Evolutionary conservation across 30 jellyfish, hydroid and myxozoan species (phyloP).

Genomic region (Sanderia malayensis): DNA sequence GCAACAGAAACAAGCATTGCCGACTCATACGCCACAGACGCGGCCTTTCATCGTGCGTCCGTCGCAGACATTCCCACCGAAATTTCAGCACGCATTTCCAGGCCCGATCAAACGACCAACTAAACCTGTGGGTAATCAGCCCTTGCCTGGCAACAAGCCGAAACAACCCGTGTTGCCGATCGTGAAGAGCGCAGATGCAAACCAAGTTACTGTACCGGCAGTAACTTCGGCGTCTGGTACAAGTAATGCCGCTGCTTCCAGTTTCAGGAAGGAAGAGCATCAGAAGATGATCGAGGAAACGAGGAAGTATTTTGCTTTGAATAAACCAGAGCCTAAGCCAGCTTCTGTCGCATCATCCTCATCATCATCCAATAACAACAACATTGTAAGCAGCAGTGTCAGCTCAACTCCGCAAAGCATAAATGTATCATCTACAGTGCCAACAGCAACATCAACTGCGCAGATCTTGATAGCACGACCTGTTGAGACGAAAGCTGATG

Average conservation of each 20-base stretch:
- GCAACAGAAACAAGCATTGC: slow-evolving; percentile 39
- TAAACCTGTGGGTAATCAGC: slow-evolving; percentile 8
- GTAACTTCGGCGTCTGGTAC: background rate
- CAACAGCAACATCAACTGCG: background rate
- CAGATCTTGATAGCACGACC: background rate
- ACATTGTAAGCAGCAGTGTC: background rate
- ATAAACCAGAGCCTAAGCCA: slow-evolving; percentile 35
- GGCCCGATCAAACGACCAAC: slow-evolving; percentile 78
- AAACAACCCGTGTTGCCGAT: slow-evolving; percentile 59
- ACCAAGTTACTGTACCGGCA: slow-evolving; percentile 2
- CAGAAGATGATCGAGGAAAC: slow-evolving; percentile 95
- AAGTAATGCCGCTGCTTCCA: slow-evolving; percentile 14
- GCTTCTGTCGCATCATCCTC: background rate
- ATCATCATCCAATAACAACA: background rate
- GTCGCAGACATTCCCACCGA: slow-evolving; percentile 45
- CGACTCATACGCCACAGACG: slow-evolving; percentile 20
- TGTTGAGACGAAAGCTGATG: slow-evolving; percentile 17
- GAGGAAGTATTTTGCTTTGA: slow-evolving; percentile 75
- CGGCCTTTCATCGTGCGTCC: slow-evolving; percentile 52
- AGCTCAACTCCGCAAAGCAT: background rate
- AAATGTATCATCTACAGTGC: background rate
- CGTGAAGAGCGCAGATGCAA: slow-evolving; percentile 34
- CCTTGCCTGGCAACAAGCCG: slow-evolving; percentile 37
- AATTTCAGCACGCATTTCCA: slow-evolving; percentile 45
- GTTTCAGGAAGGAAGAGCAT: slow-evolving; percentile 79